Base-by-base conservation (phyloP, 35 echinoderm and acorn worm species). In the Apostichopus parvimensis region DNA sequence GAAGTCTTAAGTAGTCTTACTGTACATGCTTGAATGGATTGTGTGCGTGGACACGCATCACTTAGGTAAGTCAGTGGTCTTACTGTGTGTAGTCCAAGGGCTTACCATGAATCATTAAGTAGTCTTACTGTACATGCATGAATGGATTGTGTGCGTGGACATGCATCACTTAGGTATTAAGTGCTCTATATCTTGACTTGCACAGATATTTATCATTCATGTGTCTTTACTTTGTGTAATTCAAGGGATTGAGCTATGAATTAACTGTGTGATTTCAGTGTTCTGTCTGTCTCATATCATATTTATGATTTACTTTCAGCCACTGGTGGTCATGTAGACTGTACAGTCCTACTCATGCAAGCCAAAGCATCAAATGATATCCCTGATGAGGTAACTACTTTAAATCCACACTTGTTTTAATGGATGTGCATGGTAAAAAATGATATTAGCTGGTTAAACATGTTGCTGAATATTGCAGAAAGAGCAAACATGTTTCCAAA, bases 371-470 rank as follows among this genome's bases (percentile, higher is more conserved):
- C 77, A 6, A 77, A 91, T 26, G 93, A 94, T 77, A 53, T 76
- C n/a, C n/a, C 88, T 13, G 93, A 94, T 77, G 87, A 94, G 66
- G 93, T 94, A n/a, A 91, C 77, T 94, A 87, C 65, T 58, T 54
- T 1, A 14, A n/a, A 61, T 45, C 34, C 34, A 45, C 34, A 45
- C 34, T 3, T 45, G 2, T 4, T 45, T 45, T 45, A 45, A 45
- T 45, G 3, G 1, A 45, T 45, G 34, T 45, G 34, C 3, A 45
- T 4, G 2, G 34, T 45, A 4, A 2, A 45, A 45, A 45, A 45
- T 45, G 3, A 45, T 45, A 45, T 45, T 45, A 45, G 34, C 34
- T 45, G 34, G 34, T 45, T 45, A 45, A 34, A 45, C 34, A 45
- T 45, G 34, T 45, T 45, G 2, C 34, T 4, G 34, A 45, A 45